Evolutionary conservation across 2,113 vertebrate species (phyloP).

Genomic region (Anas platyrhynchos): DNA sequence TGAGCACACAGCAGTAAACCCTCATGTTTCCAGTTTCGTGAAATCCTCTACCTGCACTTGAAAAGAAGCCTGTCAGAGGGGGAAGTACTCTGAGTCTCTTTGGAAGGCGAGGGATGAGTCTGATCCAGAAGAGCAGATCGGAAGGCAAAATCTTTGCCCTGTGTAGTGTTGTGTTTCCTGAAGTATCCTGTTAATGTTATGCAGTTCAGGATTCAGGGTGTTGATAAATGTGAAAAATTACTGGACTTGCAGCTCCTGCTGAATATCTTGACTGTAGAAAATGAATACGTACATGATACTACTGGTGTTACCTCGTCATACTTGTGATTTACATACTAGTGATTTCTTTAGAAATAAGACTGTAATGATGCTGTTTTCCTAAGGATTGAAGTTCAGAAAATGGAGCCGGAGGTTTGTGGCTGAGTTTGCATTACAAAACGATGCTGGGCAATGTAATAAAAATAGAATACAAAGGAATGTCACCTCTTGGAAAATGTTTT

Average conservation of each 20-base stretch:
- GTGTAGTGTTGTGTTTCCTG: background rate
- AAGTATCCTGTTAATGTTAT: background rate
- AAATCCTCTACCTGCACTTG: background rate
- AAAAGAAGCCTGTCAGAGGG: background rate
- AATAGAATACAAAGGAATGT: constrained; percentile 25
- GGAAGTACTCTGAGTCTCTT: background rate
- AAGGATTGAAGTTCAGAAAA: background rate
- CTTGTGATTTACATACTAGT: background rate
- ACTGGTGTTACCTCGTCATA: background rate
- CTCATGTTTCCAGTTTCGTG: background rate
- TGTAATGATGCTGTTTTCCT: background rate
- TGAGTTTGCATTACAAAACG: background rate
- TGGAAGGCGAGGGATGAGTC: background rate
- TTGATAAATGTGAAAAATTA: background rate
- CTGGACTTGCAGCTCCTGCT: background rate
- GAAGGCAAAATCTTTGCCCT: background rate
- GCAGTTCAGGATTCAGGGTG: background rate
- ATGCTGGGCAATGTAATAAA: background rate
- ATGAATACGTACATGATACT: background rate
- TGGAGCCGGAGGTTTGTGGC: background rate
- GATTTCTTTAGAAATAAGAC: background rate
- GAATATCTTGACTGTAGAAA: background rate
- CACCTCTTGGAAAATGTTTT: constrained; percentile 27
- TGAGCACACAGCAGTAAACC: background rate
- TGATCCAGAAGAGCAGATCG: background rate